Conservation (phyloP, 1,140 invertebrate species). For the Brachystomella parvula region DNA sequence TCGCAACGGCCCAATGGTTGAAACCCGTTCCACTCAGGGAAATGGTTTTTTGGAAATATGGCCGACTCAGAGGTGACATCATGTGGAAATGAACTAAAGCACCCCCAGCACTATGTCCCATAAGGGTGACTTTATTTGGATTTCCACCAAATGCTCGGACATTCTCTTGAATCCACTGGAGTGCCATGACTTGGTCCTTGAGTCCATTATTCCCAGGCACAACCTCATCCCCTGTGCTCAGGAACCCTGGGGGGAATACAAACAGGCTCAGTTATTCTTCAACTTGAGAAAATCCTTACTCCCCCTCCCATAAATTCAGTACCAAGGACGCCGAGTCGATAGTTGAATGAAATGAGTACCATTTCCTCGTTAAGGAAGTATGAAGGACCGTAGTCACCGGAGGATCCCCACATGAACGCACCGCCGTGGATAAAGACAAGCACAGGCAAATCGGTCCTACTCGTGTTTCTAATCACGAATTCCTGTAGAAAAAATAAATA, state of each 20-base stretch:
- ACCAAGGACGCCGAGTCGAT: conserved; percentile 43
- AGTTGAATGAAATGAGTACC: conserved; percentile 37
- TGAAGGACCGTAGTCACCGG: conserved; percentile 32
- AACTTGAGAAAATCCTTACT: not conserved
- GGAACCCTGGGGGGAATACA: conserved; percentile 19
- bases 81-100: conserved; percentile 19
- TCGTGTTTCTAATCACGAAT: too few species aligned
- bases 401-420: conserved; percentile 39
- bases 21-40: conserved; percentile 27
- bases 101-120: conserved; percentile 20
- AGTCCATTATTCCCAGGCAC: conserved; percentile 26
- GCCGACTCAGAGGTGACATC: conserved; percentile 1
- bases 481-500: too few species aligned
- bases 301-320: not conserved
- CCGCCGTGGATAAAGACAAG: conserved; percentile 50
- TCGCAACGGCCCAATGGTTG: conserved; percentile 24
- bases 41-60: conserved; percentile 15
- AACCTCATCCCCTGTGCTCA: conserved; percentile 20
- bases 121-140: not conserved
- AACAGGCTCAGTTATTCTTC: not conserved
- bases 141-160: conserved; percentile 11
- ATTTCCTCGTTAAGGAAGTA: conserved; percentile 36
- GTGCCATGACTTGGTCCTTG: conserved; percentile 11
- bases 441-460: conserved; percentile 39
- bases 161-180: conserved; percentile 21